Base-by-base conservation (phyloP, 2,797 vertebrate genomes). In the Muscicapa comitata region DNA sequence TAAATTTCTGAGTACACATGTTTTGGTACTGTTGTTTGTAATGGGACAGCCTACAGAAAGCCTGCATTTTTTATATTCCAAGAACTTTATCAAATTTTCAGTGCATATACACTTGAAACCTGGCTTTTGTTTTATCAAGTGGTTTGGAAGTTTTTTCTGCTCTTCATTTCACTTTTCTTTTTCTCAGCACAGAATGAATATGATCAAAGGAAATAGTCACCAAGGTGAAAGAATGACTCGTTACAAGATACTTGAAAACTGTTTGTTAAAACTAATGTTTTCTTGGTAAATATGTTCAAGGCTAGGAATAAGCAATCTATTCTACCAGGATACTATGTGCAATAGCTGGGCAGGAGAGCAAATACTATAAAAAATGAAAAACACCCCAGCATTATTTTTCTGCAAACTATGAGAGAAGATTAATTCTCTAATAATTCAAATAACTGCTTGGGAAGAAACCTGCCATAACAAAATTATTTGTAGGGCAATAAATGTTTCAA, bases 141-240 rank as follows among this genome's bases (percentile, higher is more conserved):
- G 58, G 10, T 51, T 67, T 28, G 21, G 8, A 7, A 0, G 1
- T 42, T 70, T 61, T 53, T 33, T 9, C 29, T 3, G 1, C 4
- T 12, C 8, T 70, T 54, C 23, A 1, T 50, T 78, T 81, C 40
- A 15, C 20, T 92, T 92, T 31, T 19, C 8, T 76, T 81, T 70
- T 83, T 85, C 55, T 76, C 48, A 59, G 26, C 21, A 47, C 9
- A 59, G n/a, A 86, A 92, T 38, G 5, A 77, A 37, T 63, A 40
- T 3, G 11, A 88, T 61, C n/a, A 86, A 76, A 29, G 9, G 6
- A 73, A 88, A 48, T 1, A 78, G 8, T 16, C 65, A 83, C 24
- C 13, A 42, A 83, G 38, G 28, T 63, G 23, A 77, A 83, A 87
- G 20, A 74, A 74, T 10, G 9, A 51, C 17, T 76, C 76, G 15